A percentile compares a stretch with the other conserved stretches of the same genome.
Evolutionary conservation across 1,140 invertebrate species (phyloP).

Genomic region (Drosophila pectinifera): DNA sequence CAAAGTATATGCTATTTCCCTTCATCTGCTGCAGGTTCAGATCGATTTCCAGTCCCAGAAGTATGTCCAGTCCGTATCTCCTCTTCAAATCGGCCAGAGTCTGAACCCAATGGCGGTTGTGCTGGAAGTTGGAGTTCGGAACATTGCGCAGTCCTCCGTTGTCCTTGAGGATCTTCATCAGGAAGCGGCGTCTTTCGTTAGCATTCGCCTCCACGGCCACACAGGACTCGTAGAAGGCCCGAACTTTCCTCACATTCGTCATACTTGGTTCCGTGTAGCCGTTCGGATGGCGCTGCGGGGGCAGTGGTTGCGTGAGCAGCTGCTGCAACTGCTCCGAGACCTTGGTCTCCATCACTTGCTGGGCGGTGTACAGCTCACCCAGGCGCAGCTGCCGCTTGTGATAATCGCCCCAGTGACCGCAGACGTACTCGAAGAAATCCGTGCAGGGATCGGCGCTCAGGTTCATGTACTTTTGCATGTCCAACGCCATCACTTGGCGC

Average conservation of each 20-base stretch:
- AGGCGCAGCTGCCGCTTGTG: constrained; percentile 48
- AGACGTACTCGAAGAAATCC: constrained; percentile 91
- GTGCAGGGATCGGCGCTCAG: constrained; percentile 91
- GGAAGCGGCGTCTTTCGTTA: constrained; percentile 37
- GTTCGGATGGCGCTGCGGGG: constrained; percentile 42
- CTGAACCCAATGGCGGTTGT: constrained; percentile 58
- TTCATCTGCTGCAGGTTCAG: constrained; percentile 56
- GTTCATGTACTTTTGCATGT: constrained; percentile 92
- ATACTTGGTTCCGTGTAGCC: constrained; percentile 23
- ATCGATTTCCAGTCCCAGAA: constrained; percentile 69
- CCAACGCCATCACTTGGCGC: constrained; percentile 74
- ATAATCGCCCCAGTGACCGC: constrained; percentile 86
- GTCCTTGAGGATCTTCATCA: constrained; percentile 57
- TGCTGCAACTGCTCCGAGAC: constrained; percentile 54
- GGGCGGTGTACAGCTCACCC: constrained; percentile 46
- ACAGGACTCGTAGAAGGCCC: constrained; percentile 93
- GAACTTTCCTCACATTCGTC: constrained; percentile 87
- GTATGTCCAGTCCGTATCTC: constrained; percentile 74
- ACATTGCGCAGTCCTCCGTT: constrained; percentile 62
- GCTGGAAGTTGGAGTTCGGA: constrained; percentile 57
- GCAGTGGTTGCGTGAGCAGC: constrained; percentile 43
- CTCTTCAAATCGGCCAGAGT: constrained; percentile 50
- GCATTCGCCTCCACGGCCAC: constrained; percentile 86
- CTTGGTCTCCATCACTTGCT: constrained; percentile 44
- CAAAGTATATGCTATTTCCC: constrained; percentile 67